Conservation (phyloP, 2,797 vertebrate genomes). For the Gymnopithys bicolor region DNA sequence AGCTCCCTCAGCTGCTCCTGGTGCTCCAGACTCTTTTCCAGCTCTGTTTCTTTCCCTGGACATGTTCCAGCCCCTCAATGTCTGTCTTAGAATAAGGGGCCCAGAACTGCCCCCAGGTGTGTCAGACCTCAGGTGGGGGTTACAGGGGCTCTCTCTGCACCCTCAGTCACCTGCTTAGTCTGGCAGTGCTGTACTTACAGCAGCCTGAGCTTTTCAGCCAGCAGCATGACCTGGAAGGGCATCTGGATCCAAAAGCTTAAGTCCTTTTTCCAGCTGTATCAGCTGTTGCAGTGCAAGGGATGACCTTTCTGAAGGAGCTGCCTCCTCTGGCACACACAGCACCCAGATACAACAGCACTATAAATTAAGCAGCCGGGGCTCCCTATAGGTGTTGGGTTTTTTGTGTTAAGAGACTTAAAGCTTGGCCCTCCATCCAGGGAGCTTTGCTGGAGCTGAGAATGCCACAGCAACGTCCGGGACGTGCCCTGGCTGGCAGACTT, state of each 20-base stretch:
- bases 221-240: not conserved
- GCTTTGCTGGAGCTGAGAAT: not conserved
- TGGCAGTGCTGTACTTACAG: not conserved
- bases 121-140: not conserved
- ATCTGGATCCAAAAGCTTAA: constrained; percentile 1
- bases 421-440: not conserved
- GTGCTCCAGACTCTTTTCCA: not conserved
- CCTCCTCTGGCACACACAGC: rapidly evolving
- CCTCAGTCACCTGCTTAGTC: rapidly evolving
- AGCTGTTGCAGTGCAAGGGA: not conserved
- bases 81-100: not conserved
- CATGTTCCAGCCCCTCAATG: not conserved
- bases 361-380: not conserved
- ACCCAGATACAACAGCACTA: rapidly evolving
- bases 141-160: not conserved
- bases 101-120: not conserved
- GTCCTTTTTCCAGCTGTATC: constrained; percentile 20
- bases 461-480: rapidly evolving
- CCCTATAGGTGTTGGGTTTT: not conserved
- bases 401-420: not conserved
- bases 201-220: not conserved
- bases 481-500: not conserved
- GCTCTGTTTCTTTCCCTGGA: not conserved
- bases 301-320: not conserved
- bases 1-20: not conserved